Evolutionary conservation across 2,113 vertebrate species (phyloP), one percentile per base, ranked within the genome.

Genomic region (Sebastes schlegelii): DNA sequence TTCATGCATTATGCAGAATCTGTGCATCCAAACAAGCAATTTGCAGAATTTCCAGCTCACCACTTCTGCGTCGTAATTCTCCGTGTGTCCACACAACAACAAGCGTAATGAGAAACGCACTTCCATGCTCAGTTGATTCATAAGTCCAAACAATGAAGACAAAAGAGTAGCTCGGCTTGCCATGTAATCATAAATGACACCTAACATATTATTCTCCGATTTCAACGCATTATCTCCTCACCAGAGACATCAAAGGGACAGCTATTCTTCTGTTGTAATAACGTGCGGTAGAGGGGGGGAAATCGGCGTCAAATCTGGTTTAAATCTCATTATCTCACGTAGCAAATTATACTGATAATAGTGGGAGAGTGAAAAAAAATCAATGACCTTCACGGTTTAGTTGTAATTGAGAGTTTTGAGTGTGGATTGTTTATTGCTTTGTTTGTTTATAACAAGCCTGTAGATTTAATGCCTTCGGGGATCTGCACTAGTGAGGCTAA

Each of bases 1-100:
- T 81, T 82, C 85, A 88, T 91, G 88, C 89, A 87, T 92, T 80
- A 88, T 87, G 81, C 80, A 84, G 75, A 87, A 54, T 83, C 79
- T 78, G 82, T 83, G 81, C 81, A 84, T 92, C 77, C 71, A 84
- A 81, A 89, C 80, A 84, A 88, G 86, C 86, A 83, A 90, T 87
- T 90, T 89, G 83, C 83, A 62, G 80, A 77, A 74, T 89, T 91
- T 89, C 80, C 85, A 78, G 75, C 81, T 88, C 81, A 73, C 86
- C 74, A 83, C 82, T 82, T 80, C 82, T 71, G 75, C 71, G 76
- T 66, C 48, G 77, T 65, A 74, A 78, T 75, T 83, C 60, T 84
- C 19, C 54, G 6, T 80, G 77, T 80, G 79, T 73, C 77, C 82
- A 75, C 70, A 34, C 34, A 34, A 34, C 34, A 83, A 48, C 84